Percentiles rank a stretch among this genome's conserved stretches.
Evolutionary conservation across 2,888 invertebrate genomes (phyloP).

Genomic region (Drosophila borborema): DNA sequence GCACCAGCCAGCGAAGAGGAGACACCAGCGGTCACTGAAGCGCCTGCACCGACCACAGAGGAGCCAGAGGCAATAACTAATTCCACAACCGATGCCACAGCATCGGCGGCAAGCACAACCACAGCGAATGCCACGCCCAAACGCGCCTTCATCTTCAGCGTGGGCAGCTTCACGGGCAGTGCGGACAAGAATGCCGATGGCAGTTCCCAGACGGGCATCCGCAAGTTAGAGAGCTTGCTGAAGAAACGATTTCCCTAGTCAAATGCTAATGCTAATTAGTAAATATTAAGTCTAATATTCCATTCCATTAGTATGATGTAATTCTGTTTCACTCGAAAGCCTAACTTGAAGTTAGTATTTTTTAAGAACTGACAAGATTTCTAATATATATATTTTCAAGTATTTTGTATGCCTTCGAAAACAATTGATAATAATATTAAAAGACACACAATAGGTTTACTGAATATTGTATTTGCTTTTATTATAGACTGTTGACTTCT

Average conservation of each 20-base stretch:
- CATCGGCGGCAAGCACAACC: conserved; percentile 33
- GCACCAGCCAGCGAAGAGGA: conserved; percentile 52
- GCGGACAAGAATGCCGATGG: conserved; percentile 77
- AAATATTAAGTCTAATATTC: conserved; percentile 45
- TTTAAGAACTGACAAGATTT: conserved; percentile 14
- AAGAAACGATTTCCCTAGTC: conserved; percentile 86
- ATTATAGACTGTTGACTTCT: conserved; percentile 63
- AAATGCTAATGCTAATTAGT: conserved; percentile 13
- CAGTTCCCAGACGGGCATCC: conserved; percentile 83
- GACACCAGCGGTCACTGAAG: conserved; percentile 12
- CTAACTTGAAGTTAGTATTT: background rate
- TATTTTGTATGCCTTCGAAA: background rate
- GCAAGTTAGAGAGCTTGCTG: conserved; percentile 87
- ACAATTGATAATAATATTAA: conserved; percentile 4
- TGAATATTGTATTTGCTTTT: conserved; percentile 40
- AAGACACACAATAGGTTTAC: conserved; percentile 5
- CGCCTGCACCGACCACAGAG: conserved; percentile 11
- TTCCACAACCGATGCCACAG: conserved; percentile 38
- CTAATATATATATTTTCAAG: background rate
- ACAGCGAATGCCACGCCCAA: conserved; percentile 77
- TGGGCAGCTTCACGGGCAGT: conserved; percentile 82
- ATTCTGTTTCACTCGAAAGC: conserved; percentile 9
- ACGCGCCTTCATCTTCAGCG: conserved; percentile 83
- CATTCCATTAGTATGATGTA: conserved; percentile 55
- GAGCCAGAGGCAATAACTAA: conserved; percentile 35